Percentiles rank a stretch among this genome's conserved stretches.
These are phyloP conservation scores for Pemphigus obesinymphae DNA, from an alignment of 1,140 invertebrate genomes.

Conservation along the genomic window DNA sequence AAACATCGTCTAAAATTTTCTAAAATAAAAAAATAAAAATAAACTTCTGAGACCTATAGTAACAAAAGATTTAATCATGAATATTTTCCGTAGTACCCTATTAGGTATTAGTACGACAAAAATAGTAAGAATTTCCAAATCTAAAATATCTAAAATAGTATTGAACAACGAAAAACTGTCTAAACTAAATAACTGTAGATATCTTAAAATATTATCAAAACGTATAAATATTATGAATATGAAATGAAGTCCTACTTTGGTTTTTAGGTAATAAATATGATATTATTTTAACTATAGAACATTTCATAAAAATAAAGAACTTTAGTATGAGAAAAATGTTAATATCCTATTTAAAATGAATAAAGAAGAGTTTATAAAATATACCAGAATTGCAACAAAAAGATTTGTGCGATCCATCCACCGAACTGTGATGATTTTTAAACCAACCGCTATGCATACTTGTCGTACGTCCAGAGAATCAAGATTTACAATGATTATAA, in stretches of 20 bases:
- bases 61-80: too few relatives aligned
- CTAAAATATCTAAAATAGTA: not conserved
- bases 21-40: too few relatives aligned
- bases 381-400: not conserved
- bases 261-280: not conserved
- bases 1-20: too few relatives aligned
- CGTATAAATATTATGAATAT: not conserved
- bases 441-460: not conserved
- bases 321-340: too few relatives aligned
- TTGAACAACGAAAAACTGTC: not conserved
- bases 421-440: not conserved
- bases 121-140: not conserved
- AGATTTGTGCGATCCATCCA: not conserved
- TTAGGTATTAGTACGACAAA: too few relatives aligned
- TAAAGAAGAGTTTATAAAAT: not conserved
- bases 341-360: too few relatives aligned
- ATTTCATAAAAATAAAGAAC: too few relatives aligned
- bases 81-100: too few relatives aligned
- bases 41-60: too few relatives aligned
- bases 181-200: not conserved
- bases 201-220: not conserved
- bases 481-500: not conserved
- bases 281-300: too few relatives aligned
- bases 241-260: not conserved
- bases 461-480: not conserved